Conservation (phyloP, 2,888 invertebrate genomes). For the Seladonia tumulorum region DNA sequence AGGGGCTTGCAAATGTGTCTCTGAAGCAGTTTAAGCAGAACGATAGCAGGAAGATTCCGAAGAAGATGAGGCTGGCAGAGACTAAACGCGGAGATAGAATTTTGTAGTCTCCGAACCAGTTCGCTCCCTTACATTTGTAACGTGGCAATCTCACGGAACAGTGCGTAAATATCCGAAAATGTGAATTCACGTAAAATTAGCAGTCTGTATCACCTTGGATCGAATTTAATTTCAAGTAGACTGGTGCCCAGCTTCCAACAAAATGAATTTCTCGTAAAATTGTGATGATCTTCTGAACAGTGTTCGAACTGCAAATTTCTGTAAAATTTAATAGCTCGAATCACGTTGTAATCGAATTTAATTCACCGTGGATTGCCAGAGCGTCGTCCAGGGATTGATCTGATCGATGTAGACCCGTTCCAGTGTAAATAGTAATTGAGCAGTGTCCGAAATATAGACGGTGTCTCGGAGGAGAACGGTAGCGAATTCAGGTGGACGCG, state of each 20-base stretch:
- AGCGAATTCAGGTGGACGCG: conserved; percentile 16
- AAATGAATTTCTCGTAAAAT: background rate
- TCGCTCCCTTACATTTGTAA: background rate
- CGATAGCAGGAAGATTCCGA: conserved; percentile 37
- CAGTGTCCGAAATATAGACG: background rate
- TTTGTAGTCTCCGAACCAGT: background rate
- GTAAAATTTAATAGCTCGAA: too few relatives aligned
- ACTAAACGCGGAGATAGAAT: background rate
- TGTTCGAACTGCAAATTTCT: too few relatives aligned
- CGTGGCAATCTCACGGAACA: background rate
- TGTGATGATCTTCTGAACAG: too few relatives aligned
- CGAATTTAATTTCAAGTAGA: too few relatives aligned
- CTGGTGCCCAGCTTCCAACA: background rate
- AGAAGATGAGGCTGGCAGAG: conserved; percentile 13
- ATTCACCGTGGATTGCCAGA: too few relatives aligned
- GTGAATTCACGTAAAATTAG: background rate
- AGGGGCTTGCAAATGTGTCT: conserved; percentile 75
- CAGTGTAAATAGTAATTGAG: background rate
- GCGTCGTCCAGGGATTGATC: background rate
- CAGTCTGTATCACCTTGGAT: too few relatives aligned
- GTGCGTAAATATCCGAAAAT: background rate
- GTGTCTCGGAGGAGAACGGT: conserved; percentile 1
- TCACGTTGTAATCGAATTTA: too few relatives aligned
- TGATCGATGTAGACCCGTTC: background rate
- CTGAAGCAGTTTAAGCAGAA: conserved; percentile 48